A percentile compares a stretch with the other conserved stretches of the same genome.
These are phyloP conservation scores for Palloptera scutellata DNA, from an alignment of 2,888 invertebrate genomes.

Conservation along the genomic window DNA sequence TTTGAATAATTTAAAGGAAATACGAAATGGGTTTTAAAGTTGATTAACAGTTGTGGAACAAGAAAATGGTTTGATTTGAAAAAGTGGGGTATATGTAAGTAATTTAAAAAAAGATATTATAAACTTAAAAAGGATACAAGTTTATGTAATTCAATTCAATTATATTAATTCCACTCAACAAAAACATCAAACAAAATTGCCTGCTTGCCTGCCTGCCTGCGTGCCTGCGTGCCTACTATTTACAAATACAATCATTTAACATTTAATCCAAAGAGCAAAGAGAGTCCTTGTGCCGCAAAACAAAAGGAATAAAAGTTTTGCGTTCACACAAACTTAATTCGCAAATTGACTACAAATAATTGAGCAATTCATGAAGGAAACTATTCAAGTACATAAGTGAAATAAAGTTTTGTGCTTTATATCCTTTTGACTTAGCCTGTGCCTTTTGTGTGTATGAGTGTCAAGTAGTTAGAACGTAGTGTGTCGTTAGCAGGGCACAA, in stretches of 20 bases:
- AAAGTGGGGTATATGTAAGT: too few species aligned
- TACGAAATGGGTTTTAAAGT: too few species aligned
- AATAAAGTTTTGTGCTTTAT: conserved; percentile 19
- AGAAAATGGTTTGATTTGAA: too few species aligned
- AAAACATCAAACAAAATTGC: neutral
- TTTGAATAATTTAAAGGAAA: too few species aligned
- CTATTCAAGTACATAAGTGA: conserved; percentile 23
- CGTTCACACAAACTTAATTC: conserved; percentile 47
- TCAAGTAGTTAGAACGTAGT: too few species aligned
- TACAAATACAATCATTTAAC: neutral
- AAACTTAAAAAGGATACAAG: too few species aligned
- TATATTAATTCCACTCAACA: neutral
- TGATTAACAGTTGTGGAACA: too few species aligned
- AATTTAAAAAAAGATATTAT: too few species aligned
- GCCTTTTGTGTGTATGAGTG: conserved; percentile 7
- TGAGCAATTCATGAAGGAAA: conserved; percentile 54
- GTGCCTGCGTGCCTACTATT: neutral
- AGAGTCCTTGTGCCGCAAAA: conserved; percentile 11
- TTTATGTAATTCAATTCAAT: neutral
- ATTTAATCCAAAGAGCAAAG: neutral
- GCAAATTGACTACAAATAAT: conserved; percentile 59
- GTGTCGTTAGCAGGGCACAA: conserved; percentile 13
- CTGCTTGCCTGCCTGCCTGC: neutral
- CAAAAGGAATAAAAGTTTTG: conserved; percentile 19
- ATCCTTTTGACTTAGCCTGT: neutral